phyloP scores from a whole-genome alignment of 1,140 invertebrate genomes.

The Aculops lycopersici region DNA sequence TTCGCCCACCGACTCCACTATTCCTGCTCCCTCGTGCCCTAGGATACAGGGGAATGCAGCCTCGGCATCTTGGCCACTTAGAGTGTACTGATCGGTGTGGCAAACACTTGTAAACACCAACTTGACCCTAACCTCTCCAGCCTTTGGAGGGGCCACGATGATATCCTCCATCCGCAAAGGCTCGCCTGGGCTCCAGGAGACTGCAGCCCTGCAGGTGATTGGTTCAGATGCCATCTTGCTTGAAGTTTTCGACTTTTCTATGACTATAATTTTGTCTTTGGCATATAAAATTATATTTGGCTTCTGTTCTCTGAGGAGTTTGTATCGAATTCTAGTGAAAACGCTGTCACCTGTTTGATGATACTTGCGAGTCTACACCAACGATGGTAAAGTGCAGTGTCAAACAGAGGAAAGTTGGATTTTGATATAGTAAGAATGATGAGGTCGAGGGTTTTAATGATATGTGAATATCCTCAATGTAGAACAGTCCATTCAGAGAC shows the following conservation, averaged over 20 bases:
- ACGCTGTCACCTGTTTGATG: too few relatives aligned
- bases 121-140: conserved; percentile 29
- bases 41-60: conserved; percentile 68
- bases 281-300: too few relatives aligned
- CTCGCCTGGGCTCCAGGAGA: conserved; percentile 59
- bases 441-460: too few relatives aligned
- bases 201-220: conserved; percentile 78
- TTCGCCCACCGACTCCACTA: conserved; percentile 78
- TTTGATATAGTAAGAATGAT: too few relatives aligned
- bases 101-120: conserved; percentile 63
- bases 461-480: too few relatives aligned
- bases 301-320: too few relatives aligned
- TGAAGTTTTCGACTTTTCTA: neutral
- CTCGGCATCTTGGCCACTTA: conserved; percentile 67
- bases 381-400: too few relatives aligned
- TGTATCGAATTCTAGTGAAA: too few relatives aligned
- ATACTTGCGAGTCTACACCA: too few relatives aligned
- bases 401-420: too few relatives aligned
- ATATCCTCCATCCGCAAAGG: conserved; percentile 58
- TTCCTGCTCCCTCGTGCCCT: conserved; percentile 71
- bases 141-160: conserved; percentile 72
- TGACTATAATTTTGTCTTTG: too few relatives aligned
- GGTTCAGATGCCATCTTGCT: conserved; percentile 26
- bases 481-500: too few relatives aligned
- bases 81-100: conserved; percentile 82